A percentile compares a stretch with the other conserved stretches of the same genome.
phyloP scores from a whole-genome alignment of 2,113 vertebrate genomes.

The Lepidothrix coronata region DNA sequence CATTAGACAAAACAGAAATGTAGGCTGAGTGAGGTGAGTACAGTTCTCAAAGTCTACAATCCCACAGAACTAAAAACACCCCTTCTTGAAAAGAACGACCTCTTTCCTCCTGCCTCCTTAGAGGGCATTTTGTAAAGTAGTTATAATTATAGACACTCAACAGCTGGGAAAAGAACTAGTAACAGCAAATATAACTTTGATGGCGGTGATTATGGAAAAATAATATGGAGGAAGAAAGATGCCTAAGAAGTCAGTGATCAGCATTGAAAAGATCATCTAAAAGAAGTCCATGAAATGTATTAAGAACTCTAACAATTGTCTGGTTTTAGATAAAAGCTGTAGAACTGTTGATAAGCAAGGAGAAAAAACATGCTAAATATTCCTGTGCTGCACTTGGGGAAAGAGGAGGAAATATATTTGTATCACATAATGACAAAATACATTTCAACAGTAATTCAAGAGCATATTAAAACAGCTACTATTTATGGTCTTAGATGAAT shows the following conservation, averaged over 20 bases:
- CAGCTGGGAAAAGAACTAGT: slow-evolving; percentile 33
- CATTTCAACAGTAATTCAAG: slow-evolving; percentile 37
- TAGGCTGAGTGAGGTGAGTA: background rate
- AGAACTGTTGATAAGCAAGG: background rate
- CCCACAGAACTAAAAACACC: background rate
- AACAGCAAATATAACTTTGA: slow-evolving; percentile 36
- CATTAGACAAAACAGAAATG: background rate
- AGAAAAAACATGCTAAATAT: background rate
- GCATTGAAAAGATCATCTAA: background rate
- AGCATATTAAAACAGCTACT: slow-evolving; percentile 9
- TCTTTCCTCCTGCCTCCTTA: background rate
- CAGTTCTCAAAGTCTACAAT: background rate
- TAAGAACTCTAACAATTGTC: background rate
- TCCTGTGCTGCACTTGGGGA: background rate
- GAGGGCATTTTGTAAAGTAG: slow-evolving; percentile 9
- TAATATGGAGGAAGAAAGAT: slow-evolving; percentile 13
- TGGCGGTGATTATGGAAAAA: slow-evolving; percentile 31
- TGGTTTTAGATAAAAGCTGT: background rate
- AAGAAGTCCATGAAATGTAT: background rate
- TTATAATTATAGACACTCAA: slow-evolving; percentile 48
- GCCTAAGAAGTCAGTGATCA: background rate
- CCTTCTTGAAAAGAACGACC: background rate
- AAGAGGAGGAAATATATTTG: background rate
- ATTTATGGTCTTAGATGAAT: background rate
- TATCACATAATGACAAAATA: slow-evolving; percentile 18